Conservation (phyloP, 2,888 invertebrate genomes). For the Nezara viridula region DNA sequence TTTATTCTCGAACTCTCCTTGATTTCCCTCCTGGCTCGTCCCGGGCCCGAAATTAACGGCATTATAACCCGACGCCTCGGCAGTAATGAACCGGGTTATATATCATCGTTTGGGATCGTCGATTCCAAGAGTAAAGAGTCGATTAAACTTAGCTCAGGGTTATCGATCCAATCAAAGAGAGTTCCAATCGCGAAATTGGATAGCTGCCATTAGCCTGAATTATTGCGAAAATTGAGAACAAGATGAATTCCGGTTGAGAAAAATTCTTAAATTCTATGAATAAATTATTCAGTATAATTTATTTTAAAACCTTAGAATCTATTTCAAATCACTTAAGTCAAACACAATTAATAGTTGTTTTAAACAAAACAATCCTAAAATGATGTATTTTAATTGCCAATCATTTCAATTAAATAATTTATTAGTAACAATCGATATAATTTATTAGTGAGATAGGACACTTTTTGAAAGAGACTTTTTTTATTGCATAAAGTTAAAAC, state of each 20-base stretch:
- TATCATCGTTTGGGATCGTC: constrained; percentile 30
- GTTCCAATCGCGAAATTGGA: constrained; percentile 28
- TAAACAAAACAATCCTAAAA: too few relatives aligned
- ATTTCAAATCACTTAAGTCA: too few relatives aligned
- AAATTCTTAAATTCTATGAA: too few relatives aligned
- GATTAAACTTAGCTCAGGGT: constrained; percentile 7
- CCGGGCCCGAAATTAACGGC: constrained; percentile 21
- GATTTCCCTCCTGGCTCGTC: constrained; percentile 55
- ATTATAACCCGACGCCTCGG: constrained; percentile 45
- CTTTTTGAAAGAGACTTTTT: too few relatives aligned
- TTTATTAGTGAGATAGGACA: too few relatives aligned
- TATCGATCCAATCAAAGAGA: background rate
- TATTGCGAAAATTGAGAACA: background rate
- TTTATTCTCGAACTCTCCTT: constrained; percentile 47
- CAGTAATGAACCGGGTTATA: constrained; percentile 47
- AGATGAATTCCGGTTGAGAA: background rate
- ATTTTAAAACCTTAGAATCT: too few relatives aligned
- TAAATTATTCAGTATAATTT: background rate
- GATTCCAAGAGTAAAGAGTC: constrained; percentile 4
- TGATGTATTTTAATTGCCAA: too few relatives aligned
- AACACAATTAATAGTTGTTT: too few relatives aligned
- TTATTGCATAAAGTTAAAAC: too few relatives aligned
- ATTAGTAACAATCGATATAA: too few relatives aligned
- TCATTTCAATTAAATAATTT: too few relatives aligned
- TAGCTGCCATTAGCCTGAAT: background rate